Evolutionary conservation across 2,888 invertebrate genomes (phyloP).

Genomic region (Polydrusus pterygomalis): DNA sequence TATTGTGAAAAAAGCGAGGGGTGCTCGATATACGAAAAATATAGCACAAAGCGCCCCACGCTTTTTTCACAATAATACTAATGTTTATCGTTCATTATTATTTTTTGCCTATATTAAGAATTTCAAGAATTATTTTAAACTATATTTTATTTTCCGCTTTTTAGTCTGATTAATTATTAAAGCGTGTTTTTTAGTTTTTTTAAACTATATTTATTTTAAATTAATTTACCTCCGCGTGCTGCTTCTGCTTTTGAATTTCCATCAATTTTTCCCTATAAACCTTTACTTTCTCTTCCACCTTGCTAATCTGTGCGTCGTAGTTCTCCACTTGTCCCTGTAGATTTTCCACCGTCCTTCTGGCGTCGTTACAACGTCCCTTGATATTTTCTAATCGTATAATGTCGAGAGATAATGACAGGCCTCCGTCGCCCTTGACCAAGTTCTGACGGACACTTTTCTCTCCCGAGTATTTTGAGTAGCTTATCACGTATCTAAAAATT

Average conservation of each 20-base stretch:
- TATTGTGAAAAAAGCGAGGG: no score
- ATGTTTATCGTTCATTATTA: no score
- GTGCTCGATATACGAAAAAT: no score
- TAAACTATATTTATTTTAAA: no score
- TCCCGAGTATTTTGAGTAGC: conserved; percentile 79
- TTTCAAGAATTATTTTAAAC: no score
- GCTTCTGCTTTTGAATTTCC: conserved; percentile 59
- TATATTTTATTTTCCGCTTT: no score
- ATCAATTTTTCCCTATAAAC: conserved; percentile 58
- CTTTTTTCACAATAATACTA: no score
- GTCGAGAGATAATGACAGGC: conserved; percentile 78
- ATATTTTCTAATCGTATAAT: conserved; percentile 72
- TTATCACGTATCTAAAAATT: conserved; percentile 67
- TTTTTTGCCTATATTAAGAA: no score
- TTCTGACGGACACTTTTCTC: conserved; percentile 77
- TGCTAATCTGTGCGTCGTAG: conserved; percentile 65
- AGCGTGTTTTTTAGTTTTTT: no score
- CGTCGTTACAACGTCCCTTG: conserved; percentile 62
- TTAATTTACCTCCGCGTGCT: conserved; percentile 53
- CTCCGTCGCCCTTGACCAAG: conserved; percentile 73
- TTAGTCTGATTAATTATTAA: no score
- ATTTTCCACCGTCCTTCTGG: conserved; percentile 56
- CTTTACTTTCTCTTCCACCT: conserved; percentile 60
- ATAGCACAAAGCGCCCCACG: no score
- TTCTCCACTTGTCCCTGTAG: conserved; percentile 65